These are phyloP conservation scores for Zapornia atra DNA, from an alignment of 2,113 vertebrate genomes.

Conservation along the genomic window DNA sequence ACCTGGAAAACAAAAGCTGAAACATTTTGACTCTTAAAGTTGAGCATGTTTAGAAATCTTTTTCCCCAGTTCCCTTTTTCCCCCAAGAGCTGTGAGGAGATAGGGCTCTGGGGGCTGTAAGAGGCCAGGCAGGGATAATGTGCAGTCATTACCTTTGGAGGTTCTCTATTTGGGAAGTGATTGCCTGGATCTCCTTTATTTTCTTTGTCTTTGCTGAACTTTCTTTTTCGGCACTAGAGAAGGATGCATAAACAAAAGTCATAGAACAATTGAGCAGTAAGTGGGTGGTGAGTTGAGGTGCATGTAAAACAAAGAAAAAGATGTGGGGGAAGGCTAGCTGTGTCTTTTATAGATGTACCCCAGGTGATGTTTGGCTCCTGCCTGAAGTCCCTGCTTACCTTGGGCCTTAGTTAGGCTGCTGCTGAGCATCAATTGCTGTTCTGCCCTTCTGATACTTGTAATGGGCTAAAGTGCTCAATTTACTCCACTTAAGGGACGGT, in stretches of 20 bases:
- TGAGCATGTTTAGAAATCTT: neutral
- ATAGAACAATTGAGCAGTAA: neutral
- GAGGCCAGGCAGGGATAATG: neutral
- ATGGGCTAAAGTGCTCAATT: neutral
- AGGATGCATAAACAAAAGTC: neutral
- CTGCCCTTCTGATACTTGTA: neutral
- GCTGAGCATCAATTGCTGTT: neutral
- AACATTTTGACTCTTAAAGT: neutral
- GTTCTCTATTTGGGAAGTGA: constrained; percentile 80
- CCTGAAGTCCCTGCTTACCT: neutral
- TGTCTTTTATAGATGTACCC: neutral
- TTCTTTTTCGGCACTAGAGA: constrained; percentile 84
- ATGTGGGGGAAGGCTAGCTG: neutral
- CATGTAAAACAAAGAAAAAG: neutral
- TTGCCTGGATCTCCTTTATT: constrained; percentile 77
- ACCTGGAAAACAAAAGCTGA: neutral
- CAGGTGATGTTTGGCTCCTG: neutral
- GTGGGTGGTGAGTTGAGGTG: neutral
- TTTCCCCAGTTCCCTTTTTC: neutral
- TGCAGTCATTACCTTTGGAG: constrained; percentile 79
- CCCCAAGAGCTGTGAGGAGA: neutral
- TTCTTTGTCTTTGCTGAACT: constrained; percentile 83
- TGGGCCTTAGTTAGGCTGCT: neutral
- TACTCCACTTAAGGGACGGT: neutral
- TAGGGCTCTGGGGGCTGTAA: neutral